Evolutionary conservation across 30 jellyfish, hydroid and myxozoan species (phyloP), one percentile per base, ranked within the genome.

Genomic region (Sanderia malayensis): DNA sequence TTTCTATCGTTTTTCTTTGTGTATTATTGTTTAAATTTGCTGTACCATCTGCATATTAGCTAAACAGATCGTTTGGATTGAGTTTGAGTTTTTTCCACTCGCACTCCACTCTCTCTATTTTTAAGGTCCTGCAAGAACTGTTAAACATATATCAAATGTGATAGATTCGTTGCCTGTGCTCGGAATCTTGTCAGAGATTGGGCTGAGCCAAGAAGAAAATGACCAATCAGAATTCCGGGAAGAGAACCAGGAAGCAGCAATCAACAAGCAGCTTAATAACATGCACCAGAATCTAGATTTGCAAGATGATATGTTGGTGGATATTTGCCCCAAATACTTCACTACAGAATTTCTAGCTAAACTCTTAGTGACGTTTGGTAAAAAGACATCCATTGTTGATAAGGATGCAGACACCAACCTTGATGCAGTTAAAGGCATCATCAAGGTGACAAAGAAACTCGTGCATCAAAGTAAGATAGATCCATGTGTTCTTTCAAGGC

Each of bases 101-200:
- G n/a, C n/a, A n/a, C n/a, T n/a, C n/a, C n/a, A n/a, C n/a, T n/a
- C n/a, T n/a, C n/a, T n/a, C n/a, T n/a, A n/a, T n/a, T n/a, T n/a
- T n/a, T n/a, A n/a, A n/a, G n/a, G n/a, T n/a, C n/a, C n/a, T n/a
- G n/a, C n/a, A n/a, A n/a, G n/a, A n/a, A n/a, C n/a, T n/a, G n/a
- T n/a, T n/a, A n/a, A n/a, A n/a, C n/a, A 78, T 34, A 55, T 78
- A 17, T 78, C 89, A 23, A 47, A 46, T 1, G 11, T 46, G 28
- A 26, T 78, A 7, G 73, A 58, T 21, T 28, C 82, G 10, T 82
- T 78, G 10, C 89, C 89, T 44, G 44, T 57, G 15, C 82, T 78
- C 13, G 76, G 81, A 13, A 28, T 78, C 32, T 32, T 78, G 76
- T 78, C 89, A 47, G 89, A 78, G 27, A 65, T 78, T 72, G 82